Evolutionary conservation across 2,797 vertebrate species (phyloP).

Genomic region (Alauda arvensis): DNA sequence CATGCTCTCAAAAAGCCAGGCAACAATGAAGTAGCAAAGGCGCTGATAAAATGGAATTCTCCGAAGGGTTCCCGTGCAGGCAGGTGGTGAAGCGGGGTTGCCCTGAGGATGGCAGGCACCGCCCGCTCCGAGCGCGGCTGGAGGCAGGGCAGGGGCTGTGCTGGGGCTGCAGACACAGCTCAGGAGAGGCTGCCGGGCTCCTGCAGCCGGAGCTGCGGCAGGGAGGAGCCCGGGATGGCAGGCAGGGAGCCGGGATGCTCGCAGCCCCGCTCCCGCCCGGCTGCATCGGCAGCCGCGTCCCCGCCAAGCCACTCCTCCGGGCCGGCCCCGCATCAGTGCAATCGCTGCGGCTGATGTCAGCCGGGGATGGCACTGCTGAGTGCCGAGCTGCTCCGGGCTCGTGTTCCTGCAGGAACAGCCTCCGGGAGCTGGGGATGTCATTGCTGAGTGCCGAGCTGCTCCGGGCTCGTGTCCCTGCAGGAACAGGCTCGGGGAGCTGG

Average conservation of each 20-base stretch:
- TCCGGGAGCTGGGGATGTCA: too few relatives aligned
- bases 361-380: neutral
- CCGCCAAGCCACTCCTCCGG: slow-evolving; percentile 45
- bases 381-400: neutral
- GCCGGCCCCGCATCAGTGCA: slow-evolving; percentile 25
- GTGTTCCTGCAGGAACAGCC: too few relatives aligned
- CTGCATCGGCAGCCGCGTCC: neutral
- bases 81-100: neutral
- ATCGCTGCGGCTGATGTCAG: slow-evolving; percentile 25
- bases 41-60: neutral
- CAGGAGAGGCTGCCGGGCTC: slow-evolving; percentile 36
- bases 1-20: slow-evolving; percentile 12
- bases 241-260: neutral
- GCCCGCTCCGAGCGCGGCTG: slow-evolving; percentile 22
- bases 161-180: slow-evolving; percentile 20
- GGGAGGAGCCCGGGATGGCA: slow-evolving; percentile 69
- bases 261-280: neutral
- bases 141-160: neutral
- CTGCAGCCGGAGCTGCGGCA: slow-evolving; percentile 67
- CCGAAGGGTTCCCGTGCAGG: neutral
- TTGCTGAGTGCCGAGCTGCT: too few relatives aligned
- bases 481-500: too few relatives aligned
- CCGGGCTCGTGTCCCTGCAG: too few relatives aligned
- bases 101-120: neutral
- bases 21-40: slow-evolving; percentile 15